Evolutionary conservation across 2,797 vertebrate species (phyloP), one percentile per base, ranked within the genome.

Genomic region (Rhadinocentrus ornatus): DNA sequence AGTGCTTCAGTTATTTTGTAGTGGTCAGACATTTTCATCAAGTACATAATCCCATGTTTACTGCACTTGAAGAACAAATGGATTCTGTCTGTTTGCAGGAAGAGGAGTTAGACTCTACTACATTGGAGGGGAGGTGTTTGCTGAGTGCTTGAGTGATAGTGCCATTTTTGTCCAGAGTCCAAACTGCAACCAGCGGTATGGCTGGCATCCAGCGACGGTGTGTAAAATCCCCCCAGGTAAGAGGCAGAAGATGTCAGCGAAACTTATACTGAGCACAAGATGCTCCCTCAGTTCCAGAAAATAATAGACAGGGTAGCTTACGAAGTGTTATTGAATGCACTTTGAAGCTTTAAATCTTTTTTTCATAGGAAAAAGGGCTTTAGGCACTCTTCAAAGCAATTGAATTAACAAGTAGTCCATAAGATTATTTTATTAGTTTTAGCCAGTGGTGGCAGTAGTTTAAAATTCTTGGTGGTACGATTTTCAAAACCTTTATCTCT

Each of bases 161-260:
- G 98, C 98, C 46, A 99, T 99, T 92, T 99, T 99, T 88, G 98
- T 99, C 82, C 98, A 99, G 93, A 99, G 98, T 94, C 98, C 98
- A 83, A 99, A 99, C 89, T 99, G 98, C 88, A 99, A 99, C 93
- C 98, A 99, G 89, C 96, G 98, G 93, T 99, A 99, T 2, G 97
- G 98, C 86, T 99, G 98, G 98, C 97, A 99, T 94, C 97, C 98
- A 73, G 98, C 98, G 53, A 99, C 98, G 0, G 98, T 99, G 76
- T 99, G 98, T 92, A 99, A 99, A 94, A 99, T 99, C 63, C 98
- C 98, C 73, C 97, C 97, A 95, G 97, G 98, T 99, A 78, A 91
- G 72, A 56, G 44, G 0, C 52, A 65, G 26, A 68, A 53, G 26
- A 46, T 44, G 20, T 24, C 27, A 24, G 24, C n/a, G 6, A 10